Base-by-base conservation (phyloP, 2,113 vertebrate species). In the Anoplopoma fimbria region DNA sequence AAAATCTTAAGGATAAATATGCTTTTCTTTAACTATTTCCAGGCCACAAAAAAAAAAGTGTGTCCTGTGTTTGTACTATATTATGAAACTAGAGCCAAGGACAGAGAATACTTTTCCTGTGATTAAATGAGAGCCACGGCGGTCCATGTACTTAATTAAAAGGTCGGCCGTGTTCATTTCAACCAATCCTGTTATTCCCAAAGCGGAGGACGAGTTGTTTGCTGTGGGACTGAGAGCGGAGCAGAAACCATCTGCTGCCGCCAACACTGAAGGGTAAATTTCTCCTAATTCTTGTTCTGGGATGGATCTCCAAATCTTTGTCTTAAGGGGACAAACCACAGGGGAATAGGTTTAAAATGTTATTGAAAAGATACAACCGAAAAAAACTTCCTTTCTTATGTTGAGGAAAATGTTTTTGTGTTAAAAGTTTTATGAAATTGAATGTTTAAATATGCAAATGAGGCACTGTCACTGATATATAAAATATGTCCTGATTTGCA, bases 141-240 rank as follows among this genome's bases (percentile, higher is more conserved):
- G 87, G 71, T 84, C 79, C 68, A 58, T 40, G 27, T 62, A 70
- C 77, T 92, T 93, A 92, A 93, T 93, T 89, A 90, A 89, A 90
- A 86, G 89, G 89, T 91, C 89, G 85, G 31, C 12, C 2, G 29
- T 88, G 77, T 83, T 88, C 67, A 40, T 88, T 84, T 88, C 75
- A 91, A 91, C 81, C 87, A 89, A 77, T 86, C 72, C 72, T 61
- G 6, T 84, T 85, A 90, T 87, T 91, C 93, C 93, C 93, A 23
- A 42, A 61, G 53, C 89, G 85, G 69, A 71, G 69, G 79, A 79
- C 36, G 84, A 86, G 70, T 79, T 63, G 61, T 61, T 68, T 77
- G 78, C 91, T 38, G 63, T 86, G 91, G 90, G 87, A 89, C 79
- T 78, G 67, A 64, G 87, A 84, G 73, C 23, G 81, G 51, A n/a